Evolutionary conservation across 2,888 invertebrate species (phyloP).

Genomic region (Tenthredo mesomela): DNA sequence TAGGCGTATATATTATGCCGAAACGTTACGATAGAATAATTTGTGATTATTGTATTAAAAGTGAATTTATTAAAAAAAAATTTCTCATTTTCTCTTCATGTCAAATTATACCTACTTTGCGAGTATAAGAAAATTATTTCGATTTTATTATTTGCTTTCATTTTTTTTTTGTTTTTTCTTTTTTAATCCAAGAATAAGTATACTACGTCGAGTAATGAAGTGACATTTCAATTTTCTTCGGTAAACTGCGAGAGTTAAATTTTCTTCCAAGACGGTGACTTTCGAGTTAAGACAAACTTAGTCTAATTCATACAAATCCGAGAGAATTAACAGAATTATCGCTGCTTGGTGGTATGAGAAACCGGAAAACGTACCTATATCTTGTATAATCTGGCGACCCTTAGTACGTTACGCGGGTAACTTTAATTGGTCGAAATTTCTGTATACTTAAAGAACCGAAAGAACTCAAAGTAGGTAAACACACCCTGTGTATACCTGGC

Average conservation of each 20-base stretch:
- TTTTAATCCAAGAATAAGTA: background rate
- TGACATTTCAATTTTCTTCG: background rate
- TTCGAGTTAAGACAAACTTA: conserved; percentile 25
- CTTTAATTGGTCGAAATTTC: conserved; percentile 38
- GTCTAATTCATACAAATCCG: conserved; percentile 25
- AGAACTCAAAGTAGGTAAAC: conserved; percentile 18
- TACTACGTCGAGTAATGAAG: background rate
- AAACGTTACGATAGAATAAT: background rate
- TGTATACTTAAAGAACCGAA: conserved; percentile 14
- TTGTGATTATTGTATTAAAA: background rate
- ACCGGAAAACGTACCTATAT: background rate
- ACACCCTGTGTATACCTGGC: conserved; percentile 5
- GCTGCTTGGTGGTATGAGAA: background rate
- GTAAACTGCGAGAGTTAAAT: conserved; percentile 14
- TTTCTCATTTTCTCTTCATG: background rate
- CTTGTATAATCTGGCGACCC: background rate
- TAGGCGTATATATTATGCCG: background rate
- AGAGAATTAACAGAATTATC: conserved; percentile 33
- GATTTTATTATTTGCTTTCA: background rate
- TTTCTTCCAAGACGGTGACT: background rate
- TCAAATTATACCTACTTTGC: background rate
- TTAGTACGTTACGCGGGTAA: conserved; percentile 29
- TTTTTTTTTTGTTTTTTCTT: too few relatives aligned
- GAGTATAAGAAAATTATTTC: background rate
- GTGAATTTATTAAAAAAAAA: too few relatives aligned